Percentiles rank a stretch among this genome's conserved stretches.
These are phyloP conservation scores for Monodelphis domestica DNA, from an alignment of 2,797 vertebrate species.

Conservation along the genomic window DNA sequence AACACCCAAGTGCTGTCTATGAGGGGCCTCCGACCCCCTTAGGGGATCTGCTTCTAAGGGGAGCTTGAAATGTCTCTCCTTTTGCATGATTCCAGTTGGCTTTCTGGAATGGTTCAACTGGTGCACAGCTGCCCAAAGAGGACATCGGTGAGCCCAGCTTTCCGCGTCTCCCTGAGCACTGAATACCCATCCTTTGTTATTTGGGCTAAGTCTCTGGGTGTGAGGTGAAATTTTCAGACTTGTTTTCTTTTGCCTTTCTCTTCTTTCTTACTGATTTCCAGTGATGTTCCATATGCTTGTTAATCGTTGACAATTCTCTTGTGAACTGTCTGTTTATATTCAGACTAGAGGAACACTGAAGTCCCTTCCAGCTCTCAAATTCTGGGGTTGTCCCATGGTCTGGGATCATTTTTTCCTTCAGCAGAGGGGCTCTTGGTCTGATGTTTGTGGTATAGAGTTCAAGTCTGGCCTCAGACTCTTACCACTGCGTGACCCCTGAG, in stretches of 20 bases:
- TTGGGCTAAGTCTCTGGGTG: neutral
- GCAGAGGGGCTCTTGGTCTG: neutral
- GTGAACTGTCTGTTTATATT: neutral
- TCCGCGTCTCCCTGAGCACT: neutral
- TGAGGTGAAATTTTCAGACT: neutral
- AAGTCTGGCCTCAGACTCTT: neutral
- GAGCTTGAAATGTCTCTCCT: neutral
- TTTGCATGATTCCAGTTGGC: neutral
- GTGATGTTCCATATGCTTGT: neutral
- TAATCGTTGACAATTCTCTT: neutral
- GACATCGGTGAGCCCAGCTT: neutral
- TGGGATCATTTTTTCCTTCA: neutral
- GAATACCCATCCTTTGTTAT: neutral
- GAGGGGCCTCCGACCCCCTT: neutral
- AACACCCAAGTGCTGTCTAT: neutral
- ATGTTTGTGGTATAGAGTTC: neutral
- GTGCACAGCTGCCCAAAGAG: neutral
- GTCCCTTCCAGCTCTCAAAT: neutral
- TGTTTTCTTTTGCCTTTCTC: neutral
- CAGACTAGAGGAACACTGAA: neutral
- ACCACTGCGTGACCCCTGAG: neutral
- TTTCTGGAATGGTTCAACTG: neutral
- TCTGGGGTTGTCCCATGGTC: neutral
- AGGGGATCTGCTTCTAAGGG: neutral
- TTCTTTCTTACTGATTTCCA: neutral